phyloP scores from a whole-genome alignment of 2,888 invertebrate species.

The Epiblema foenella region DNA sequence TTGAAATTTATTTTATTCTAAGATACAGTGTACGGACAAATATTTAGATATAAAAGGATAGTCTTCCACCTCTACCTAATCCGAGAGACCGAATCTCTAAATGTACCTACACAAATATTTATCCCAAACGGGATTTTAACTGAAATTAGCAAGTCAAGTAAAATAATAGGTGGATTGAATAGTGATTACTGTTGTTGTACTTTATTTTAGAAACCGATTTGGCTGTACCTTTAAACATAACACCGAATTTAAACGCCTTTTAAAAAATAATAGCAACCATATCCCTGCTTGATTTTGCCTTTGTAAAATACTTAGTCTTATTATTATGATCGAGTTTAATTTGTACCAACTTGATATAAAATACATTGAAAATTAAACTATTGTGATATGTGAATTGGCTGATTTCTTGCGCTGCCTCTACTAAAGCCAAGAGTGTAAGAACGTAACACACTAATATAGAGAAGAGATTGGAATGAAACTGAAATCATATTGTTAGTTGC shows the following conservation, averaged over 20 bases:
- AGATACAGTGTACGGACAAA: not conserved
- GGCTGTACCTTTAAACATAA: not conserved
- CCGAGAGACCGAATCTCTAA: too few relatives aligned
- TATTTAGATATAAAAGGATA: not conserved
- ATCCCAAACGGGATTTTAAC: not conserved
- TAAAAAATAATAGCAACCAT: conserved; percentile 8
- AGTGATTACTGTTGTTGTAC: too few relatives aligned
- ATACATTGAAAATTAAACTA: too few relatives aligned
- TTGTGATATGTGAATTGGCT: not conserved
- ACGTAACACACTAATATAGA: not conserved
- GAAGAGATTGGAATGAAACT: not conserved
- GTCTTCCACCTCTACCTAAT: not conserved
- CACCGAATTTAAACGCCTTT: conserved; percentile 5
- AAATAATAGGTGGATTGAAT: too few relatives aligned
- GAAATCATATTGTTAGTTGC: not conserved
- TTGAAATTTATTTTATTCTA: not conserved
- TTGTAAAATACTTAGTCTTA: too few relatives aligned
- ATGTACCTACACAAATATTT: not conserved
- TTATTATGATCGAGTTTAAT: too few relatives aligned
- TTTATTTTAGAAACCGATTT: not conserved
- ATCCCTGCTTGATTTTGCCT: not conserved
- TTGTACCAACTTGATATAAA: too few relatives aligned
- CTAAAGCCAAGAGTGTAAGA: not conserved
- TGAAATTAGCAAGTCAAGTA: too few relatives aligned
- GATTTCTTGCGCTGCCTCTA: not conserved